Percentiles rank a stretch among this genome's conserved stretches.
phyloP scores from a whole-genome alignment of 2,113 vertebrate genomes.

The Rutilus rutilus region DNA sequence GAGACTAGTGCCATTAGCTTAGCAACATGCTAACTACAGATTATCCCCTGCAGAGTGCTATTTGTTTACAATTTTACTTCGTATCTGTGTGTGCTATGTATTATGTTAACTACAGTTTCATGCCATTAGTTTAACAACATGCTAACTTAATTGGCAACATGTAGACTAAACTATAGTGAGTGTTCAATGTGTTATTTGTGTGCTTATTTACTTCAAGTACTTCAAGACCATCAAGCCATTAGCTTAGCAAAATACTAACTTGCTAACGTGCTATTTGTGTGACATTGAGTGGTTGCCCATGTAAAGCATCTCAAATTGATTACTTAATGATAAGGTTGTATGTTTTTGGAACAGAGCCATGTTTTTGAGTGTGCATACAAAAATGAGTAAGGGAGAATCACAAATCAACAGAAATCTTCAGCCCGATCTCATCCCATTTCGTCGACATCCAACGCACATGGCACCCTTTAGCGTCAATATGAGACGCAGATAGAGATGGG shows the following conservation, averaged over 20 bases:
- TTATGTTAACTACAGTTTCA: not conserved
- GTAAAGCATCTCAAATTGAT: not conserved
- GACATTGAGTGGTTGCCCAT: not conserved
- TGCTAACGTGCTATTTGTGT: not conserved
- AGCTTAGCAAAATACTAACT: not conserved
- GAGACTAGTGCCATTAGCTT: not conserved
- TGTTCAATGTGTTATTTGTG: not conserved
- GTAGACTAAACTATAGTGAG: not conserved
- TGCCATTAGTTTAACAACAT: not conserved
- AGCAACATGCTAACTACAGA: not conserved
- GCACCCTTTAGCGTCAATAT: no score
- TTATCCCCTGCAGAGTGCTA: not conserved
- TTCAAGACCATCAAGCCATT: not conserved
- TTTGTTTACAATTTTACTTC: not conserved
- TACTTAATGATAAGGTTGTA: not conserved
- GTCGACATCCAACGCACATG: no score
- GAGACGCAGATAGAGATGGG: no score
- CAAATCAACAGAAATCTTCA: constrained; percentile 19
- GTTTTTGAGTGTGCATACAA: not conserved
- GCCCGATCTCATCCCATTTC: no score
- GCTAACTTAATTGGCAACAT: not conserved
- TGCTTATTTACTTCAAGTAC: not conserved
- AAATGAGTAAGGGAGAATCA: not conserved
- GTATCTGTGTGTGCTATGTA: not conserved
- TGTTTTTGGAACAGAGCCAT: not conserved